A percentile compares a stretch with the other conserved stretches of the same genome.
phyloP scores from a whole-genome alignment of 2,797 vertebrate genomes.

The Brachyalestes nurse region DNA sequence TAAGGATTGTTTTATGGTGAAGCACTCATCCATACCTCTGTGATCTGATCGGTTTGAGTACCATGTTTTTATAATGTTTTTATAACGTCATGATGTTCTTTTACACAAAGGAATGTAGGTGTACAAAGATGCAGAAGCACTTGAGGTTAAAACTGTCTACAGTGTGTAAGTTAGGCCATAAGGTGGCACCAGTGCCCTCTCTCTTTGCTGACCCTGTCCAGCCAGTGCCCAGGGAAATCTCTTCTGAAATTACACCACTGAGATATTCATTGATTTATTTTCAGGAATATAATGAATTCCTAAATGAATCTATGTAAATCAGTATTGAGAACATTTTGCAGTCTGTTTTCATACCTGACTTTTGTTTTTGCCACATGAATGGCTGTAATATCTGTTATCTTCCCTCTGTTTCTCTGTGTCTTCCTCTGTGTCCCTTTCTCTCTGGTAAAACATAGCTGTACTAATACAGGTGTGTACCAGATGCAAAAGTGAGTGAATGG shows the following conservation, averaged over 20 bases:
- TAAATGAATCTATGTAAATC: background rate
- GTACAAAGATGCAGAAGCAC: background rate
- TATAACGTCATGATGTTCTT: background rate
- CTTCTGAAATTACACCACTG: background rate
- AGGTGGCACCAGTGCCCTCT: conserved; percentile 47
- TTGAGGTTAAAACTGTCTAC: conserved; percentile 1
- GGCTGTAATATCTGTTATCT: background rate
- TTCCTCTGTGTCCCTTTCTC: background rate
- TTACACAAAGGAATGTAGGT: background rate
- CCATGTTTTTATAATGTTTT: background rate
- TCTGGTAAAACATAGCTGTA: conserved; percentile 52
- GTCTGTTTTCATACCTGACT: background rate
- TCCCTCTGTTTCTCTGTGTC: background rate
- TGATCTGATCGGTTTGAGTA: background rate
- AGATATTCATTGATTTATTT: background rate
- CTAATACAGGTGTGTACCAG: conserved; percentile 75
- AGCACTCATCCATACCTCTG: background rate
- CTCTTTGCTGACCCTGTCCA: background rate
- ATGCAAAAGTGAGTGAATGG: conserved; percentile 68
- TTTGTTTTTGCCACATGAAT: background rate
- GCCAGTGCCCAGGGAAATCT: background rate
- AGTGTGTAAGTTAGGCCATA: conserved; percentile 41
- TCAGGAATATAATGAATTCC: background rate
- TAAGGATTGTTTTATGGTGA: background rate
- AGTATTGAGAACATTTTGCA: background rate